Percentiles rank a stretch among this genome's conserved stretches.
phyloP scores from a whole-genome alignment of 2,113 vertebrate genomes.

The Tachysurus vachellii region DNA sequence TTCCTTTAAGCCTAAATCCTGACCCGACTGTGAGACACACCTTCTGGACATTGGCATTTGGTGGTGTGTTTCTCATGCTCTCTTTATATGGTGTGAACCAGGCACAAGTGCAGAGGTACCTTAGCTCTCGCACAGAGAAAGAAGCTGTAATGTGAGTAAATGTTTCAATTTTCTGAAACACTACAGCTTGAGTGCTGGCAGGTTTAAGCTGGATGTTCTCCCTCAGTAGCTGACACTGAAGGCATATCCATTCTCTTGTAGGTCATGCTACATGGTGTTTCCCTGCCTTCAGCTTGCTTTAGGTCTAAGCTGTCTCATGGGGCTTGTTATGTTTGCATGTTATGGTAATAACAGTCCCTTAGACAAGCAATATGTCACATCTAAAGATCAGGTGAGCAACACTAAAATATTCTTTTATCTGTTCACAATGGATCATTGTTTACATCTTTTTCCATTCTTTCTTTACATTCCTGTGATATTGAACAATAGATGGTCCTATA shows the following conservation, averaged over 20 bases:
- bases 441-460: background rate
- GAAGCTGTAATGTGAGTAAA: conserved; percentile 82
- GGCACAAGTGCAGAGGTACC: conserved; percentile 93
- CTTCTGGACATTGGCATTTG: conserved; percentile 89
- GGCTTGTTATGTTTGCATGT: conserved; percentile 88
- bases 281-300: conserved; percentile 88
- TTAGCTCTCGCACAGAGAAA: conserved; percentile 85
- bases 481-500: conserved; percentile 83
- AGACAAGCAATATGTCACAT: conserved; percentile 55
- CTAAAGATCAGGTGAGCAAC: conserved; percentile 74
- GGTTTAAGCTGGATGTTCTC: background rate
- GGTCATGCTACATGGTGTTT: conserved; percentile 92
- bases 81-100: conserved; percentile 93
- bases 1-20: conserved; percentile 77
- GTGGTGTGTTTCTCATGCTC: conserved; percentile 92
- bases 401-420: background rate
- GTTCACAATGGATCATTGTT: background rate
- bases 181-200: background rate
- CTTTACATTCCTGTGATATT: background rate
- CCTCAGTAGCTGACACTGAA: background rate
- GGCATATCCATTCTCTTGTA: conserved; percentile 54
- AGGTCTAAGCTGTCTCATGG: conserved; percentile 84
- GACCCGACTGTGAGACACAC: conserved; percentile 88
- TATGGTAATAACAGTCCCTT: conserved; percentile 73
- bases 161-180: background rate